These are phyloP conservation scores for Bombus huntii DNA, from an alignment of 1,140 invertebrate species.

Conservation along the genomic window DNA sequence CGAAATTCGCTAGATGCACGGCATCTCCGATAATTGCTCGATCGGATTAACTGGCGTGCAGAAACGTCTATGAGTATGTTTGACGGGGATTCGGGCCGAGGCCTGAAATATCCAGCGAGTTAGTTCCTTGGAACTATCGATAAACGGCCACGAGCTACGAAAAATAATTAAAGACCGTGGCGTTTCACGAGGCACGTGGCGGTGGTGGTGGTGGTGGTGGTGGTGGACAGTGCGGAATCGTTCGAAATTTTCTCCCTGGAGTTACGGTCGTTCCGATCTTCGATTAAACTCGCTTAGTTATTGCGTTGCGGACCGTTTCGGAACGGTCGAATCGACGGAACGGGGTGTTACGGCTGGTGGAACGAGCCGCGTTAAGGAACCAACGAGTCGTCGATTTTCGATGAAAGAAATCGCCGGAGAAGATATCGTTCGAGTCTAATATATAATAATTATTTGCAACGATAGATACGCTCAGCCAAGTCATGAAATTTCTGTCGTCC, in stretches of 20 bases:
- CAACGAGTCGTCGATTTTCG: neutral
- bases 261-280: constrained; percentile 3
- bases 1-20: no score
- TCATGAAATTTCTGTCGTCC: fast-evolving
- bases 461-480: fast-evolving
- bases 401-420: neutral
- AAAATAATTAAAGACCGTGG: constrained; percentile 1
- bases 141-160: neutral
- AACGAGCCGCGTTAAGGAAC: neutral
- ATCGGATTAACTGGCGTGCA: neutral
- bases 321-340: neutral
- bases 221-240: neutral
- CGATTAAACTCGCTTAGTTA: constrained; percentile 48
- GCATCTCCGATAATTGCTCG: constrained; percentile 8
- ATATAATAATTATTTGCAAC: neutral
- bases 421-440: neutral
- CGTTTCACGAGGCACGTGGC: no score
- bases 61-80: constrained; percentile 3
- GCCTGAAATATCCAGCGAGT: neutral
- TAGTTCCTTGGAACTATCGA: neutral
- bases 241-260: neutral
- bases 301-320: neutral
- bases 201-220: fast-evolving
- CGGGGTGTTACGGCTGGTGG: no score
- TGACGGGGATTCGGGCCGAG: neutral